Percentiles rank a stretch among this genome's conserved stretches.
phyloP scores from a whole-genome alignment of 2,888 invertebrate species.

The Drosophila picticornis region DNA sequence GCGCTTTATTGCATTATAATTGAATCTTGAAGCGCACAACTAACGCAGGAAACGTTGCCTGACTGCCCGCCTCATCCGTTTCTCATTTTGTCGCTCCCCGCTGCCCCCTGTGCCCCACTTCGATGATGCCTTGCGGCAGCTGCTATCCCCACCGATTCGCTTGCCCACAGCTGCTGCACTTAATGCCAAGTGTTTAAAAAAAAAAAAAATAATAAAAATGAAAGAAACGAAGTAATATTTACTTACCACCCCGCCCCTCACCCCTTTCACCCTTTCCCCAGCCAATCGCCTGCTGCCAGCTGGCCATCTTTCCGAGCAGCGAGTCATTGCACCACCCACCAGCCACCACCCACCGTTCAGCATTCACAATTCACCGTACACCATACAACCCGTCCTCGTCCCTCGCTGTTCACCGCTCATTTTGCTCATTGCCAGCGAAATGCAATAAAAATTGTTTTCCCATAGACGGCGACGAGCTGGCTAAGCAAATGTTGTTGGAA shows the following conservation, averaged over 20 bases:
- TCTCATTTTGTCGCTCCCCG: slow-evolving; percentile 14
- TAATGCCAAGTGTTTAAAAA: slow-evolving; percentile 78
- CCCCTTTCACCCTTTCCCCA: background rate
- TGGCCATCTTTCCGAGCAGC: slow-evolving; percentile 24
- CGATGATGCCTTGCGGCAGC: slow-evolving; percentile 50
- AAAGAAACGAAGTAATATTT: slow-evolving; percentile 68
- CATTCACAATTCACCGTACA: slow-evolving; percentile 17
- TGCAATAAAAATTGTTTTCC: slow-evolving; percentile 81
- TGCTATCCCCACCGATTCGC: slow-evolving; percentile 37
- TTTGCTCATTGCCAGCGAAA: slow-evolving; percentile 76
- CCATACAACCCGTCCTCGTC: slow-evolving; percentile 15
- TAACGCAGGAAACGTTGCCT: slow-evolving; percentile 80
- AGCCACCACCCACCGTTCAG: slow-evolving; percentile 19
- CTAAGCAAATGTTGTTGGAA: slow-evolving; percentile 81
- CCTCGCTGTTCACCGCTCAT: slow-evolving; percentile 48
- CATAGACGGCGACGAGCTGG: slow-evolving; percentile 54
- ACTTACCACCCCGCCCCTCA: slow-evolving; percentile 48
- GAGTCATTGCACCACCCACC: slow-evolving; percentile 20
- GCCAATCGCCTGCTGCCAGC: background rate
- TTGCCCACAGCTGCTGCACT: slow-evolving; percentile 72
- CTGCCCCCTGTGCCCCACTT: slow-evolving; percentile 1
- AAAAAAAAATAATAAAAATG: slow-evolving; percentile 30
- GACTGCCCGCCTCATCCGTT: slow-evolving; percentile 59
- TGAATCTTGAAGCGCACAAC: slow-evolving; percentile 83
- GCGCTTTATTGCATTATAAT: slow-evolving; percentile 84